phyloP scores from a whole-genome alignment of 2,888 invertebrate species.

The Sarcophaga caerulescens region DNA sequence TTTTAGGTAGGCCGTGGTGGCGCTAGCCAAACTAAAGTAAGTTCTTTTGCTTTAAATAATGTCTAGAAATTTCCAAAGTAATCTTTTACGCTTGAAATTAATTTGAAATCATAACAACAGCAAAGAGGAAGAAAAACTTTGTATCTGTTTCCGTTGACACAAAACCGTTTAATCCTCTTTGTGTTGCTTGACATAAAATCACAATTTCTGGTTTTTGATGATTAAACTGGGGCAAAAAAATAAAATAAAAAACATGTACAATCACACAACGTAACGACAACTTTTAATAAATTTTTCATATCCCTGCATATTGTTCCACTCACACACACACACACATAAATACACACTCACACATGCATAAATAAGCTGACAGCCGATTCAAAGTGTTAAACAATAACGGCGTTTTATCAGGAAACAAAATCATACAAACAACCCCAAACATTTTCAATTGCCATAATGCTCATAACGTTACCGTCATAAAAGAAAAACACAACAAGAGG shows the following conservation, averaged over 20 bases:
- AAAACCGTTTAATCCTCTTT: slow-evolving; percentile 14
- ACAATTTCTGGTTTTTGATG: slow-evolving; percentile 27
- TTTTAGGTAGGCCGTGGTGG: too few relatives aligned
- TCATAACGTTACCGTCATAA: background rate
- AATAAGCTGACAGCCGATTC: background rate
- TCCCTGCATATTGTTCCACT: background rate
- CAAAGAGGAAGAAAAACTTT: too few relatives aligned
- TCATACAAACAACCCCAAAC: background rate
- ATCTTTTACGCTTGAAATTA: too few relatives aligned
- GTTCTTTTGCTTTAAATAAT: too few relatives aligned
- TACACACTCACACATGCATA: background rate
- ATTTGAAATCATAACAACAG: too few relatives aligned
- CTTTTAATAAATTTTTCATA: background rate
- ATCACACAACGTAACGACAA: background rate
- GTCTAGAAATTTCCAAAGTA: too few relatives aligned
- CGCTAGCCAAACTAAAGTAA: too few relatives aligned
- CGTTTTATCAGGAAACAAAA: slow-evolving; percentile 26
- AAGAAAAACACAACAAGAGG: too few relatives aligned
- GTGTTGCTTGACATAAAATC: slow-evolving; percentile 23
- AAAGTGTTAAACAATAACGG: slow-evolving; percentile 25
- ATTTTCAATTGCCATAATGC: background rate
- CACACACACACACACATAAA: background rate
- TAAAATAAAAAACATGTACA: background rate
- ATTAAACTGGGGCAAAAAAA: background rate
- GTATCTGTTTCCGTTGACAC: background rate